These are phyloP conservation scores for Coranthus polyacanthus DNA, from an alignment of 2,797 vertebrate genomes.

Conservation along the genomic window DNA sequence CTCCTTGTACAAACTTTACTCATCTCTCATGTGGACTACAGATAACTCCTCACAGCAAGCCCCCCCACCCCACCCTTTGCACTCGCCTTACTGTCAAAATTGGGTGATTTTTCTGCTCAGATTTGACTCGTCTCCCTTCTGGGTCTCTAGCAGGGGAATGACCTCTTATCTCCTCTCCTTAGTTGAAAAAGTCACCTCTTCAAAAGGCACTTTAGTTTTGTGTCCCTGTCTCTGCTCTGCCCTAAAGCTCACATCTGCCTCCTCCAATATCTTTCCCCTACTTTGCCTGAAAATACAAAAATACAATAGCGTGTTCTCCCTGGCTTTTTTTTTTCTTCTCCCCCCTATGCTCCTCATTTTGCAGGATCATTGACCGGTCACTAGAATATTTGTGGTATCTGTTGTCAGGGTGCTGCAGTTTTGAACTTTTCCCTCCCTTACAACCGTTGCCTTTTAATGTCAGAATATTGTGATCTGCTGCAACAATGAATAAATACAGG, in stretches of 20 bases:
- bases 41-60: slow-evolving; percentile 12
- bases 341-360: slow-evolving; percentile 37
- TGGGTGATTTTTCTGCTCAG: slow-evolving; percentile 15
- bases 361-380: slow-evolving; percentile 40
- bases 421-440: slow-evolving; percentile 7
- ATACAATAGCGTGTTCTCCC: slow-evolving; percentile 22
- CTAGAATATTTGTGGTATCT: slow-evolving; percentile 18
- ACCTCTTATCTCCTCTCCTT: slow-evolving; percentile 50
- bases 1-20: slow-evolving; percentile 46
- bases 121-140: slow-evolving; percentile 11
- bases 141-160: slow-evolving; percentile 40
- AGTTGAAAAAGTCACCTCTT: slow-evolving; percentile 35
- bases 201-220: slow-evolving; percentile 28
- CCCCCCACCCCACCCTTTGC: background rate
- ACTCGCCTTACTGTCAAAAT: background rate
- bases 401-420: slow-evolving; percentile 1
- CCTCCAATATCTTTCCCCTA: slow-evolving; percentile 32
- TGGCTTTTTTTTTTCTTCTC: slow-evolving; percentile 46
- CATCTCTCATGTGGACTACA: slow-evolving; percentile 22
- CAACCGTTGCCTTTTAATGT: slow-evolving; percentile 11
- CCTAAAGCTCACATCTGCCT: slow-evolving; percentile 46
- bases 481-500: slow-evolving; percentile 19
- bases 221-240: slow-evolving; percentile 1
- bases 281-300: slow-evolving; percentile 21
- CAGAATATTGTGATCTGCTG: slow-evolving; percentile 1